phyloP scores from a whole-genome alignment of 35 echinoderm and acorn worm genomes.

The Holothuria glaberrima region DNA sequence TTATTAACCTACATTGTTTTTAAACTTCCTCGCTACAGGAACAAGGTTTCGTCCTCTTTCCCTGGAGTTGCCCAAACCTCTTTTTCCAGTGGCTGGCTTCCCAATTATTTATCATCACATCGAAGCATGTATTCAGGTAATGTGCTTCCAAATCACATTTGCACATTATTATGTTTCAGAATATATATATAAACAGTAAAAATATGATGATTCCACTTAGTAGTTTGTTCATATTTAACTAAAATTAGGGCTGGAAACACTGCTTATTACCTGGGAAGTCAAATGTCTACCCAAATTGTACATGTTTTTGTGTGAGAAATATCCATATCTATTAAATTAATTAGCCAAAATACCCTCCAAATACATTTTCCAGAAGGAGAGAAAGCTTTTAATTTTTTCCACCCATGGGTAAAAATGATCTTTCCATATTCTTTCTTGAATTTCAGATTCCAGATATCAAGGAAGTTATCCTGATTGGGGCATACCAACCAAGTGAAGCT shows the following conservation, averaged over 20 bases:
- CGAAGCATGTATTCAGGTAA: slow-evolving; percentile 93
- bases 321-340: too few relatives aligned
- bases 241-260: too few relatives aligned
- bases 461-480: slow-evolving; percentile 87
- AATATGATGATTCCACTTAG: too few relatives aligned
- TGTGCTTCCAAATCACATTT: too few relatives aligned
- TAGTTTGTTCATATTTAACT: too few relatives aligned
- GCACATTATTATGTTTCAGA: neutral
- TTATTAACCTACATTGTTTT: neutral
- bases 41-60: slow-evolving; percentile 93
- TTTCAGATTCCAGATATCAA: slow-evolving; percentile 80
- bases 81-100: slow-evolving; percentile 95
- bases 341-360: too few relatives aligned
- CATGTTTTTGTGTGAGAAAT: too few relatives aligned
- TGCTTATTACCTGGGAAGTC: too few relatives aligned
- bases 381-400: neutral
- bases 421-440: too few relatives aligned
- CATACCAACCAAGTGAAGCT: slow-evolving; percentile 95
- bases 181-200: too few relatives aligned
- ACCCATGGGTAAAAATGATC: neutral
- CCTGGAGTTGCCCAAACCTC: slow-evolving; percentile 87
- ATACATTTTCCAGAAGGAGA: neutral
- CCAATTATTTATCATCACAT: slow-evolving; percentile 98
- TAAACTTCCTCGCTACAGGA: slow-evolving; percentile 58
- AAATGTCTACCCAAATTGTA: too few relatives aligned